Conservation (phyloP, 2,797 vertebrate genomes). For the Hipposideros larvatus region DNA sequence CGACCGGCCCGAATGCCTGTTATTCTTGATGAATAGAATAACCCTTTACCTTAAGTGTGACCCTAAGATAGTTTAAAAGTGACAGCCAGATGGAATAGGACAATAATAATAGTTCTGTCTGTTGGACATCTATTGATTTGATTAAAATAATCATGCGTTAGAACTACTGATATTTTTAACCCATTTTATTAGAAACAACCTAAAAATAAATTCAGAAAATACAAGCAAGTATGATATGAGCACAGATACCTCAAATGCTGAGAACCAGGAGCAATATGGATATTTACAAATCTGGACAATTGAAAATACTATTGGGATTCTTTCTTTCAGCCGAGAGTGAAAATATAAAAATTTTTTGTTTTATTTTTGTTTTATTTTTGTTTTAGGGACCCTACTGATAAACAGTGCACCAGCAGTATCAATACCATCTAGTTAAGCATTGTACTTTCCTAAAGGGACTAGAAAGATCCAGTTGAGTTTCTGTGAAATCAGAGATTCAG, state of each 20-base stretch:
- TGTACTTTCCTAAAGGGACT: background rate
- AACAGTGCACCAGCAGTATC: background rate
- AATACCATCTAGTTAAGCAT: background rate
- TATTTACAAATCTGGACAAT: constrained; percentile 39
- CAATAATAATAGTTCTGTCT: constrained; percentile 9
- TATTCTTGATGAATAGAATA: constrained; percentile 42
- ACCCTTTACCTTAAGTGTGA: constrained; percentile 33
- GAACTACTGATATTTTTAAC: constrained; percentile 42
- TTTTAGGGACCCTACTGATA: background rate
- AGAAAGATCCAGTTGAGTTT: background rate
- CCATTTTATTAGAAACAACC: constrained; percentile 44
- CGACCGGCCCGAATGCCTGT: too few relatives aligned
- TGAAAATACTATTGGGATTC: background rate
- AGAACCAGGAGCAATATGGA: background rate
- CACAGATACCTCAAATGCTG: background rate
- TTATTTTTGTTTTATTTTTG: constrained; percentile 25
- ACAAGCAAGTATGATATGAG: background rate
- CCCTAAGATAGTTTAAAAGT: constrained; percentile 40
- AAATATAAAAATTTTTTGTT: constrained; percentile 3
- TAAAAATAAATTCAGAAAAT: constrained; percentile 58
- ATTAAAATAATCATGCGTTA: constrained; percentile 49
- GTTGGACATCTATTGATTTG: background rate
- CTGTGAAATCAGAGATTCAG: constrained; percentile 43
- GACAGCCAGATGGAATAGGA: background rate
- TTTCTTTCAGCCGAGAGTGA: background rate